Percentiles rank a stretch among this genome's conserved stretches.
phyloP scores from a whole-genome alignment of 1,140 invertebrate species.

The Bombus cullumanus region DNA sequence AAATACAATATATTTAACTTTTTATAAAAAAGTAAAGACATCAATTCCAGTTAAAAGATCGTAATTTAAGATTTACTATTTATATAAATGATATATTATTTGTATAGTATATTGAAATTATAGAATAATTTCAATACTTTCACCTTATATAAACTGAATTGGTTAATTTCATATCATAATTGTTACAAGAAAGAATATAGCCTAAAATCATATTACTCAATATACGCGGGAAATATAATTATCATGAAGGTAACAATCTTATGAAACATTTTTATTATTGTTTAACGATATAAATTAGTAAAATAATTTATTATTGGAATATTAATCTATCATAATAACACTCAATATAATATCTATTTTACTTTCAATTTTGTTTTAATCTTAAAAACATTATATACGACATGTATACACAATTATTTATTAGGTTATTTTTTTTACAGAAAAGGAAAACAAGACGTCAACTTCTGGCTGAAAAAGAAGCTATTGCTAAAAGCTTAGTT shows the following conservation, averaged over 20 bases:
- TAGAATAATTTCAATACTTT: constrained; percentile 1
- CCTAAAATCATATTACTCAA: constrained; percentile 1
- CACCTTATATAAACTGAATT: not conserved
- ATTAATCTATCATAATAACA: not conserved
- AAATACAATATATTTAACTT: not conserved
- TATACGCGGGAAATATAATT: constrained; percentile 39
- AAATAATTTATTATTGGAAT: not conserved
- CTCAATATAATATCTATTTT: not conserved
- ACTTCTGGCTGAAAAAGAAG: constrained; percentile 68
- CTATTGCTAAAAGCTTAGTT: constrained; percentile 64
- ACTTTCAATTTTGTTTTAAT: not conserved
- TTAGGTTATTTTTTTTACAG: constrained; percentile 21
- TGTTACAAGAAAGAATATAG: not conserved
- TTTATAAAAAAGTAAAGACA: not conserved
- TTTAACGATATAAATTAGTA: not conserved
- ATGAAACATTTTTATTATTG: not conserved
- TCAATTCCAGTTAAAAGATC: not conserved
- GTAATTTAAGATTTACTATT: not conserved
- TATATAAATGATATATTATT: not conserved
- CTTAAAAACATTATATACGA: not conserved
- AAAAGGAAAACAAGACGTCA: constrained; percentile 64
- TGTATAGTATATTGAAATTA: not conserved
- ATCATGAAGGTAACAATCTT: constrained; percentile 44
- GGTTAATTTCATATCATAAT: not conserved
- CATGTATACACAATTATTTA: not conserved